These are phyloP conservation scores for Paralichthys olivaceus DNA, from an alignment of 2,113 vertebrate genomes.

Conservation along the genomic window DNA sequence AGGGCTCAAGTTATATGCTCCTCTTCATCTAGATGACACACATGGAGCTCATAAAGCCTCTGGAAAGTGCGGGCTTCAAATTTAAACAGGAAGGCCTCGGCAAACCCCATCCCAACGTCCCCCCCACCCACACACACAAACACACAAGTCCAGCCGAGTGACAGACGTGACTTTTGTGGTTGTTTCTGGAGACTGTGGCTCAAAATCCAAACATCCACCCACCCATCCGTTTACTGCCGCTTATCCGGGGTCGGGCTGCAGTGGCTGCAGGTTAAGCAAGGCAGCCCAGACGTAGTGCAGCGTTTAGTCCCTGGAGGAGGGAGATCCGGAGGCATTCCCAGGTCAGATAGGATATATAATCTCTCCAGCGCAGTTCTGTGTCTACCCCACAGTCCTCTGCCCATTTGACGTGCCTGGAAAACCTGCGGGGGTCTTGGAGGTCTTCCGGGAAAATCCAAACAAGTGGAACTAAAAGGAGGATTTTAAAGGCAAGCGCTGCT, in stretches of 20 bases:
- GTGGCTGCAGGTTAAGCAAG: not conserved
- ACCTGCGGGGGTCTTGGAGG: not conserved
- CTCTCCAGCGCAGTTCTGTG: not conserved
- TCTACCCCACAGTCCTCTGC: not conserved
- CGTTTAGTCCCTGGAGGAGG: too few relatives aligned
- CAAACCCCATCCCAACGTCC: constrained; percentile 52
- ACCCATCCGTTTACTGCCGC: not conserved
- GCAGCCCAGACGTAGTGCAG: not conserved
- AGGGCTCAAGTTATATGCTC: constrained; percentile 55
- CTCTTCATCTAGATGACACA: constrained; percentile 64
- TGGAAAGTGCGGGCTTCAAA: constrained; percentile 54
- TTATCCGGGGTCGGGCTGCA: not conserved
- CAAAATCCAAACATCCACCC: constrained; percentile 47
- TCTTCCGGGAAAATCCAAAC: constrained; percentile 45
- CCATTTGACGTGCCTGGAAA: not conserved
- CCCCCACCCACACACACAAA: constrained; percentile 13
- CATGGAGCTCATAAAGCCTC: constrained; percentile 48
- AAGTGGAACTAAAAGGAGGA: constrained; percentile 57
- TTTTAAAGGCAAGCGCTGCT: constrained; percentile 47
- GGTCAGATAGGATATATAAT: constrained; percentile 7
- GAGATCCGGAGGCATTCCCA: not conserved
- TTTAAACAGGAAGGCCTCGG: constrained; percentile 64
- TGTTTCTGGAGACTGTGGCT: constrained; percentile 30
- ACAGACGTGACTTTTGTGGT: constrained; percentile 35
- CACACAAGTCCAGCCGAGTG: constrained; percentile 34